A percentile compares a stretch with the other conserved stretches of the same genome.
phyloP scores from a whole-genome alignment of 1,140 invertebrate species.

The Ceratoteleas bidentatus region DNA sequence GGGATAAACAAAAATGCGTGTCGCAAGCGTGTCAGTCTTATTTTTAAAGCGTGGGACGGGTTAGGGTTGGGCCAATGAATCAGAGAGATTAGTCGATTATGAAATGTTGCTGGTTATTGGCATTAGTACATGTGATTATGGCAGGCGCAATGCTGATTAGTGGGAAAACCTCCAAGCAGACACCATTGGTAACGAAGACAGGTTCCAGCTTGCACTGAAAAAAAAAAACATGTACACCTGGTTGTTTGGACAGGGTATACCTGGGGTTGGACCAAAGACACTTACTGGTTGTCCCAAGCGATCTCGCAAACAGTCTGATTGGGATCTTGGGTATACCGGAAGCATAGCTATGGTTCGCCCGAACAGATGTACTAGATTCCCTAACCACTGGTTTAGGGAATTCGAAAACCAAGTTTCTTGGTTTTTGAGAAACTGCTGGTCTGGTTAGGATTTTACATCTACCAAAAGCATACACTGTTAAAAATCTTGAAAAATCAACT shows the following conservation, averaged over 20 bases:
- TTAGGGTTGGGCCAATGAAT: slow-evolving; percentile 28
- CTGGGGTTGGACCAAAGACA: neutral
- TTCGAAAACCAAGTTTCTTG: too few species aligned
- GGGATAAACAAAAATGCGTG: slow-evolving; percentile 66
- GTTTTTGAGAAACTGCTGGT: too few species aligned
- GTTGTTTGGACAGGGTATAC: neutral
- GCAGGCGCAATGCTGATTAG: neutral
- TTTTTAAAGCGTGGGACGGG: slow-evolving; percentile 32
- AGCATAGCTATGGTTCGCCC: too few species aligned
- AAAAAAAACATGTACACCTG: too few species aligned
- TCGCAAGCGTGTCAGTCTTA: slow-evolving; percentile 12
- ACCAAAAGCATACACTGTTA: too few species aligned
- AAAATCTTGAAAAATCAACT: too few species aligned
- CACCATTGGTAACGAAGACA: neutral
- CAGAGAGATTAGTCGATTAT: slow-evolving; percentile 29
- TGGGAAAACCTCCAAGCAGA: neutral
- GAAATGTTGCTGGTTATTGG: neutral
- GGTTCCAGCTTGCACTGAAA: neutral
- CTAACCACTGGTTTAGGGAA: too few species aligned
- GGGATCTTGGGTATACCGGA: too few species aligned
- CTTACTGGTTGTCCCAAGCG: too few species aligned
- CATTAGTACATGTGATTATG: neutral
- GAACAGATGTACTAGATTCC: too few species aligned
- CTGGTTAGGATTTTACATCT: too few species aligned
- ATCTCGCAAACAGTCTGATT: too few species aligned